Evolutionary conservation across 2,113 vertebrate species (phyloP).

Genomic region (Lycaon pictus): DNA sequence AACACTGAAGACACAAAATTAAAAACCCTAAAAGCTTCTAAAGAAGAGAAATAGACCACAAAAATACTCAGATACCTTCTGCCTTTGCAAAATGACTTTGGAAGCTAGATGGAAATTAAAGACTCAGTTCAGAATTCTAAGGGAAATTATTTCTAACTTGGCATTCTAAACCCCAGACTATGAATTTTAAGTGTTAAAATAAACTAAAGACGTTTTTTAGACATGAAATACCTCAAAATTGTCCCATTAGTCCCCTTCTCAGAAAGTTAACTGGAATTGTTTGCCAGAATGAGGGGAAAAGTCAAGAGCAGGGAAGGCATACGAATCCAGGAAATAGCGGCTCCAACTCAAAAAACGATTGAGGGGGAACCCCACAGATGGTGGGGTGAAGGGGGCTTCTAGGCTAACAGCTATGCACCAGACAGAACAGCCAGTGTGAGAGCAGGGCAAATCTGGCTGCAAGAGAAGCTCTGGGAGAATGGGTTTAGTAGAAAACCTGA

Average conservation of each 20-base stretch:
- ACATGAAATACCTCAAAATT: neutral
- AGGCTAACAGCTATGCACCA: neutral
- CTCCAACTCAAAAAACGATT: neutral
- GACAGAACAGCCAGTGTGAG: neutral
- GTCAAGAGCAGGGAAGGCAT: neutral
- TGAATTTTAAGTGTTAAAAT: neutral
- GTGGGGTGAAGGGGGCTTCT: neutral
- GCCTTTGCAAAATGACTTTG: neutral
- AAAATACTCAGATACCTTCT: neutral
- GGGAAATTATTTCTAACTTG: neutral
- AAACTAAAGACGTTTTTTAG: neutral
- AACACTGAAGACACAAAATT: neutral
- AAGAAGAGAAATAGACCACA: neutral
- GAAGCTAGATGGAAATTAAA: neutral
- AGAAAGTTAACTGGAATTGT: slow-evolving; percentile 1
- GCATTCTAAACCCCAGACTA: neutral
- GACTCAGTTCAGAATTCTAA: neutral
- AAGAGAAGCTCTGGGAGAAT: neutral
- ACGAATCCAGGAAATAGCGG: neutral
- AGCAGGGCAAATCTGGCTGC: neutral
- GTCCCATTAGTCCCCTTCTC: neutral
- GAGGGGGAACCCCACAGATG: neutral
- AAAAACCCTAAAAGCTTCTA: slow-evolving; percentile 24
- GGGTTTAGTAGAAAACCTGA: neutral
- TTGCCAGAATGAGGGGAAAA: neutral